These are phyloP conservation scores for Drosophila histrio DNA, from an alignment of 2,888 invertebrate genomes.

Conservation along the genomic window DNA sequence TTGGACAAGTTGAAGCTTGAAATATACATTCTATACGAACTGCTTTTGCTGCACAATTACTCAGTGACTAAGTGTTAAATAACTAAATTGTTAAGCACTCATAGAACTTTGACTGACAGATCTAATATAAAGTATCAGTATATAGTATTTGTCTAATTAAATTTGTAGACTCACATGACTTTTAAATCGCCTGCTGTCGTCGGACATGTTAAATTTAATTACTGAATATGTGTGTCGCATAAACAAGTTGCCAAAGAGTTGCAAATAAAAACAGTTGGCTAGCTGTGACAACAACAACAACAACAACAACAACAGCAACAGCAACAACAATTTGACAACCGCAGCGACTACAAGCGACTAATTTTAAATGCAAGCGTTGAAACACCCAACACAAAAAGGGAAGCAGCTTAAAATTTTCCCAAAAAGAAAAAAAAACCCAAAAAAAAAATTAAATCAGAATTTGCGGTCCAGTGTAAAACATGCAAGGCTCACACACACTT, in stretches of 20 bases:
- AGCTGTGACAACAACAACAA: constrained; percentile 24
- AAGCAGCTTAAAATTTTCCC: constrained; percentile 40
- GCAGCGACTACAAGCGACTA: constrained; percentile 73
- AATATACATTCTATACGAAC: not conserved
- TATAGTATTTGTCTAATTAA: constrained; percentile 46
- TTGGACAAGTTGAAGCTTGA: not conserved
- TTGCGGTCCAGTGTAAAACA: constrained; percentile 63
- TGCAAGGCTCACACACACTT: constrained; percentile 40
- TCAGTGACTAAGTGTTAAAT: not conserved
- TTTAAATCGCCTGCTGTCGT: constrained; percentile 47
- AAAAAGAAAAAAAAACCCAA: constrained; percentile 16
- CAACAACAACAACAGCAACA: constrained; percentile 31
- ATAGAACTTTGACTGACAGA: not conserved
- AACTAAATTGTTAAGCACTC: not conserved
- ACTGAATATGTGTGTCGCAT: constrained; percentile 54
- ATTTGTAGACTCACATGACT: constrained; percentile 40
- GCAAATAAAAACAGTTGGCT: constrained; percentile 55
- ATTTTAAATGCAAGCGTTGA: constrained; percentile 67
- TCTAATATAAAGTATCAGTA: not conserved
- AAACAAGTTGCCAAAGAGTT: constrained; percentile 63
- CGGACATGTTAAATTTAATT: constrained; percentile 62
- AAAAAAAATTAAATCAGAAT: constrained; percentile 68
- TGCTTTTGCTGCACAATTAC: not conserved
- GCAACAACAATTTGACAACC: constrained; percentile 63
- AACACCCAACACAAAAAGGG: constrained; percentile 40